A percentile compares a stretch with the other conserved stretches of the same genome.
Conservation (phyloP, 1,140 invertebrate species). For the Lepidotrigona ventralis region DNA sequence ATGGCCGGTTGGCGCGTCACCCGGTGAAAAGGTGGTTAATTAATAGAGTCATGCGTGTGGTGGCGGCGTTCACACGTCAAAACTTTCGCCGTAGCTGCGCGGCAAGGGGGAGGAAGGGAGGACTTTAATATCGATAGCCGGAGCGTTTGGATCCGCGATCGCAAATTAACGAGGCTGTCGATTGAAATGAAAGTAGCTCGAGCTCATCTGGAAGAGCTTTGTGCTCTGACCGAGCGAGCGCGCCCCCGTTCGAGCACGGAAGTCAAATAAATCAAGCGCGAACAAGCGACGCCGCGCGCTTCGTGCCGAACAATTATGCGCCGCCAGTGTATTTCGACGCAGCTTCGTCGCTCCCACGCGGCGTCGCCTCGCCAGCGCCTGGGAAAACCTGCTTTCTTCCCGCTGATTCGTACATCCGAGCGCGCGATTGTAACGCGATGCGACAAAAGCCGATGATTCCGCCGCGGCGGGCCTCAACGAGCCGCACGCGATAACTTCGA, state of each 20-base stretch:
- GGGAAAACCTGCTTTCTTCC: slow-evolving; percentile 37
- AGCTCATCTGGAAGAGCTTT: slow-evolving; percentile 25
- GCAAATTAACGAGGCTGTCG: slow-evolving; percentile 22
- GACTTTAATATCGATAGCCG: slow-evolving; percentile 13
- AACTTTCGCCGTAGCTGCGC: background rate
- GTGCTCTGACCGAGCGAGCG: background rate
- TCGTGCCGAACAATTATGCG: slow-evolving; percentile 55
- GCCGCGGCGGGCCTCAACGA: no score
- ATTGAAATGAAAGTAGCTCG: slow-evolving; percentile 36
- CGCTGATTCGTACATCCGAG: background rate
- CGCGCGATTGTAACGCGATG: background rate
- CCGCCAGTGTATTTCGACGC: slow-evolving; percentile 31
- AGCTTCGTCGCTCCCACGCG: slow-evolving; percentile 48
- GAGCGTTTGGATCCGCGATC: background rate
- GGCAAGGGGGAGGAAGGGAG: no score
- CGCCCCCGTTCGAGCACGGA: slow-evolving; percentile 20
- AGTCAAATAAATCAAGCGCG: slow-evolving; percentile 59
- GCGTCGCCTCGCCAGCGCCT: background rate
- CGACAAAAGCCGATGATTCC: background rate
- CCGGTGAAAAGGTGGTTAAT: slow-evolving; percentile 6
- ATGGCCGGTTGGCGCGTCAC: background rate
- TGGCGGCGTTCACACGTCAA: background rate
- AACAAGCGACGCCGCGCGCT: background rate
- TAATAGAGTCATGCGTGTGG: slow-evolving; percentile 6
- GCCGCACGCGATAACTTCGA: background rate